A percentile compares a stretch with the other conserved stretches of the same genome.
Evolutionary conservation across 2,113 vertebrate species (phyloP).

Genomic region (Atherinomorus stipes): DNA sequence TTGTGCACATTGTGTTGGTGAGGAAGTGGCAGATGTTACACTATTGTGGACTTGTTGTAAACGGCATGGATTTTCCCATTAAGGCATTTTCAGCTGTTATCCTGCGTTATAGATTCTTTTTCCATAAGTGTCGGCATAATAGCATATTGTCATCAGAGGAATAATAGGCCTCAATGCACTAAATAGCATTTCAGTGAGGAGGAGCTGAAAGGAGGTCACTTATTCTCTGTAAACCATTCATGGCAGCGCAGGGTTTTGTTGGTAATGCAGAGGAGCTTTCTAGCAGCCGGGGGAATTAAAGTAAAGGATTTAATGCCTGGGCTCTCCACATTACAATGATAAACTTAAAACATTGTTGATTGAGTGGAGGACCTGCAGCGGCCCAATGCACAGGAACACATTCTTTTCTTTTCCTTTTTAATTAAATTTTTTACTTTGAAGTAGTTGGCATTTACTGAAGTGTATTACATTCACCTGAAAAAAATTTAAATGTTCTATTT

Average conservation of each 20-base stretch:
- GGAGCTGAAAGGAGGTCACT: conserved; percentile 23
- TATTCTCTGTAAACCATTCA: conserved; percentile 35
- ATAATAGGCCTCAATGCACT: conserved; percentile 29
- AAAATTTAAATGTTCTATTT: no score
- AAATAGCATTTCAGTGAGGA: conserved; percentile 22
- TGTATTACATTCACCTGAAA: no score
- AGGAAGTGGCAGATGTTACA: conserved; percentile 51
- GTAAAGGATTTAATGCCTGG: conserved; percentile 24
- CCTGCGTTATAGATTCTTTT: conserved; percentile 24
- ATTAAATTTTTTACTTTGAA: no score
- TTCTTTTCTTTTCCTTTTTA: no score
- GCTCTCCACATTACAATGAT: conserved; percentile 18
- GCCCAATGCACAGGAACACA: conserved; percentile 3
- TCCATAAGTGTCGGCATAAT: conserved; percentile 31
- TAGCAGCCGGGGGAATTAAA: conserved; percentile 26
- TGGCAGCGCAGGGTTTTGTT: conserved; percentile 10
- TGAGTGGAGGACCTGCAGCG: background rate
- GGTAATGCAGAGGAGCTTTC: conserved; percentile 29
- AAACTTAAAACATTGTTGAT: conserved; percentile 17
- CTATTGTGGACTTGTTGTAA: conserved; percentile 36
- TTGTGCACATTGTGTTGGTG: conserved; percentile 30
- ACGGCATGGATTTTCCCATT: conserved; percentile 35
- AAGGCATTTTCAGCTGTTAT: conserved; percentile 21
- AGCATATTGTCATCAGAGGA: conserved; percentile 47
- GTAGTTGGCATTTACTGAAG: no score